These are phyloP conservation scores for Megastigmus dorsalis DNA, from an alignment of 2,888 invertebrate species.

Conservation along the genomic window DNA sequence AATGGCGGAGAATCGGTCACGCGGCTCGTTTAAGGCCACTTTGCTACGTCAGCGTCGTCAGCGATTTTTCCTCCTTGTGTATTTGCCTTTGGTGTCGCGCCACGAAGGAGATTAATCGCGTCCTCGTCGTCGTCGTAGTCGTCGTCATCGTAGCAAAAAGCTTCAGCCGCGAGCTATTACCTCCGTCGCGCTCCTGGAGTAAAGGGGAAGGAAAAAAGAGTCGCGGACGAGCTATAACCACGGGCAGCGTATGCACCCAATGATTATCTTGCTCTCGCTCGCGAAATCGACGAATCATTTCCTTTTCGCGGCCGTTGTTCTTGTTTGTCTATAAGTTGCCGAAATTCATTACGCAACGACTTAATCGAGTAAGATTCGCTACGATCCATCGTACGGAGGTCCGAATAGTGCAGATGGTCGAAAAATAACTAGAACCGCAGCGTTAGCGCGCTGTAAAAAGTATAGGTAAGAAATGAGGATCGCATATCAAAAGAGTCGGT, in stretches of 20 bases:
- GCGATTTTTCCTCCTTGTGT: constrained; percentile 50
- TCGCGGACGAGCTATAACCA: not conserved
- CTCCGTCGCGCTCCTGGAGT: too few relatives aligned
- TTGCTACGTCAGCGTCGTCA: constrained; percentile 53
- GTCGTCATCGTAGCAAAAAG: constrained; percentile 23
- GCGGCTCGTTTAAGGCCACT: constrained; percentile 43
- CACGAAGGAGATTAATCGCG: constrained; percentile 49
- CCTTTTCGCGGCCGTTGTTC: not conserved
- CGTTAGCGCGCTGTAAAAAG: too few relatives aligned
- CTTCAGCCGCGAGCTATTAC: not conserved
- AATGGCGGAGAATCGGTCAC: constrained; percentile 37
- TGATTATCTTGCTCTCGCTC: not conserved
- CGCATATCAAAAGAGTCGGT: too few relatives aligned
- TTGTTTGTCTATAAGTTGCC: not conserved
- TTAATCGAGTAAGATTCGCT: constrained; percentile 4
- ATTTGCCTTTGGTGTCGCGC: constrained; percentile 12
- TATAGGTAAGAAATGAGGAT: too few relatives aligned
- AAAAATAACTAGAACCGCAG: too few relatives aligned
- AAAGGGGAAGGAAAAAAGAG: not conserved
- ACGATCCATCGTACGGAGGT: not conserved
- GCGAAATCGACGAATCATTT: constrained; percentile 32
- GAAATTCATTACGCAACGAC: not conserved
- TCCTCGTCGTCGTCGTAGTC: not conserved
- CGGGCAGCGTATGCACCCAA: not conserved
- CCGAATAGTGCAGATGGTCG: too few relatives aligned